Base-by-base conservation (phyloP, 2,113 vertebrate species). In the Trematocara variabile region DNA sequence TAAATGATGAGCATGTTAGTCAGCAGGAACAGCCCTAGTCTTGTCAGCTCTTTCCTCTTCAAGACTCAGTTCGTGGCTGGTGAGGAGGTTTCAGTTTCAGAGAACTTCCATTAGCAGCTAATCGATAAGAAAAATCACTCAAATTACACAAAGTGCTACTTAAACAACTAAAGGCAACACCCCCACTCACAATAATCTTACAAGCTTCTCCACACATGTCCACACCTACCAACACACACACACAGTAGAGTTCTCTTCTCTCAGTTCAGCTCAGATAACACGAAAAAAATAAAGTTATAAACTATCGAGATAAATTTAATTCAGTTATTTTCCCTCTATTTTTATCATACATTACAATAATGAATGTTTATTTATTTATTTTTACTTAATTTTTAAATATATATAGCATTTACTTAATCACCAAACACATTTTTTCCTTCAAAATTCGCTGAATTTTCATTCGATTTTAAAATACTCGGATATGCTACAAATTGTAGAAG, bases 181-280 rank as follows among this genome's bases (percentile, higher is more conserved):
- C 58, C 48, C 68, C 68, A 58, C 33, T 10, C n/a, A n/a, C 28
- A 85, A 52, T 11, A 60, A 86, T 73, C 58, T 78, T 5, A 33
- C 50, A 37, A 6, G 20, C 73, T 22, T 41, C 39, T 4, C 2
- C 30, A 60, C 58, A 65, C 11, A 80, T 18, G 9, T 37, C 37
- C 50, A 86, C 46, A 53, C 83, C 65, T 56, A 48, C 8, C 13
- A 3, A 3, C 3, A 3, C 81, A 58, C 37, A 55, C 53, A 55
- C 12, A 55, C 6, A 48, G 0, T 12, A n/a, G 6, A 2, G 9
- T 18, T 1, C 1, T 10, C 3, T 22, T 41, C n/a, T 68, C 37
- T 70, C 63, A 70, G 39, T 70, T 70, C 12, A 28, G 39, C 65
- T 73, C 39, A 46, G 20, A 28, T 16, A 46, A 28, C 7, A 70